Evolutionary conservation across 2,113 vertebrate species (phyloP).

Genomic region (Enhydra lutris): DNA sequence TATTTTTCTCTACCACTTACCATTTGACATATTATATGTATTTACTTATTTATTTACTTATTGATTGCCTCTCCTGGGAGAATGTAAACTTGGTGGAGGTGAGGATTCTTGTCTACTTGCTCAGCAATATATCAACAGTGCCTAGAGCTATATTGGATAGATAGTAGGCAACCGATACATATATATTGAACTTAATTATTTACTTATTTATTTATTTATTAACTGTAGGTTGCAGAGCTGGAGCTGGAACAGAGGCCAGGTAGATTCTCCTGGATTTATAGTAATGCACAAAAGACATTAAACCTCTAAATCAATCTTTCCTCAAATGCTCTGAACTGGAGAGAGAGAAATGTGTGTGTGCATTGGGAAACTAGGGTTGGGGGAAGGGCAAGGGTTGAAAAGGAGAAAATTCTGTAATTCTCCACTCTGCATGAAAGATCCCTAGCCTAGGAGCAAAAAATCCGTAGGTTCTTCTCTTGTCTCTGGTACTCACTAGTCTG

Average conservation of each 20-base stretch:
- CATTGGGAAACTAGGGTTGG: not conserved
- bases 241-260: not conserved
- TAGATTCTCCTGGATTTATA: not conserved
- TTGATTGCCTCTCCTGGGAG: not conserved
- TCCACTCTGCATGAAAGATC: not conserved
- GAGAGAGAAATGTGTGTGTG: not conserved
- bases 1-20: not conserved
- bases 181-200: not conserved
- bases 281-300: not conserved
- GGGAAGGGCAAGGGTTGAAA: not conserved
- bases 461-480: not conserved
- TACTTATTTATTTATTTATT: constrained; percentile 5
- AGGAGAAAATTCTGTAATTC: not conserved
- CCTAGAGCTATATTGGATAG: not conserved
- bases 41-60: not conserved
- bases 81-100: not conserved
- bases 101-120: not conserved
- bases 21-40: not conserved
- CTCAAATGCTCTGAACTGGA: not conserved
- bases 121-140: not conserved
- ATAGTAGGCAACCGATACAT: not conserved
- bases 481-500: not conserved
- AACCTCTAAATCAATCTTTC: not conserved
- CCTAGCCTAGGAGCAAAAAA: not conserved
- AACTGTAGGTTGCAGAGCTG: not conserved